Conservation (phyloP, 2,113 vertebrate species). For the Himantopus leucocephalus region DNA sequence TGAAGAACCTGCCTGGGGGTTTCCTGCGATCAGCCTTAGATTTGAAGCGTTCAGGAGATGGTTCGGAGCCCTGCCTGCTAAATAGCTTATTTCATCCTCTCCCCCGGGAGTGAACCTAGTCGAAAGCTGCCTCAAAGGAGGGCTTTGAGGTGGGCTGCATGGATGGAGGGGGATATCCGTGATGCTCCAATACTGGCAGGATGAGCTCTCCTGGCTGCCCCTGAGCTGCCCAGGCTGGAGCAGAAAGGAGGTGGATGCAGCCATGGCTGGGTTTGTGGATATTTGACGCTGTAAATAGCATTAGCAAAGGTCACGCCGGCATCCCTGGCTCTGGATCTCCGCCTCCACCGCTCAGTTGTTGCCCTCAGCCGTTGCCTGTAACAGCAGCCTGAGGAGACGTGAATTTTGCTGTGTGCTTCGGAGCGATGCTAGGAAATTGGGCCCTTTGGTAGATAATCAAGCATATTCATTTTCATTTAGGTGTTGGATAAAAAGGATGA, state of each 20-base stretch:
- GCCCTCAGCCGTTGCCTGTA: background rate
- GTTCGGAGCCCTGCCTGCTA: background rate
- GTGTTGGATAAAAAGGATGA: conserved; percentile 68
- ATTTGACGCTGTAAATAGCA: background rate
- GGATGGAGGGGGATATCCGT: background rate
- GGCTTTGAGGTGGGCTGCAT: background rate
- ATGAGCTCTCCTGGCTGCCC: background rate
- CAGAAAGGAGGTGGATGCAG: background rate
- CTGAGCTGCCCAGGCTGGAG: background rate
- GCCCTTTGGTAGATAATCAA: conserved; percentile 65
- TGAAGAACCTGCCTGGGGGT: background rate
- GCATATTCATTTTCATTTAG: conserved; percentile 70
- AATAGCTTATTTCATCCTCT: background rate
- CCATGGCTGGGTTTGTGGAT: background rate
- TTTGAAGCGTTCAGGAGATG: background rate
- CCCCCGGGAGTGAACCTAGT: background rate
- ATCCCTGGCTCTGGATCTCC: background rate
- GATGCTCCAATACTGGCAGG: background rate
- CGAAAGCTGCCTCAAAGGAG: background rate
- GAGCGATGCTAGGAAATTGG: conserved; percentile 38
- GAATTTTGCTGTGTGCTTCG: conserved; percentile 1
- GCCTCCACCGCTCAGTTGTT: background rate
- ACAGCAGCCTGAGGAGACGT: background rate
- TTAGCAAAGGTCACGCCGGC: conserved; percentile 16
- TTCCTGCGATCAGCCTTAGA: background rate